Percentiles rank a stretch among this genome's conserved stretches.
phyloP scores from a whole-genome alignment of 2,888 invertebrate species.

The Digitonthophagus gazella region DNA sequence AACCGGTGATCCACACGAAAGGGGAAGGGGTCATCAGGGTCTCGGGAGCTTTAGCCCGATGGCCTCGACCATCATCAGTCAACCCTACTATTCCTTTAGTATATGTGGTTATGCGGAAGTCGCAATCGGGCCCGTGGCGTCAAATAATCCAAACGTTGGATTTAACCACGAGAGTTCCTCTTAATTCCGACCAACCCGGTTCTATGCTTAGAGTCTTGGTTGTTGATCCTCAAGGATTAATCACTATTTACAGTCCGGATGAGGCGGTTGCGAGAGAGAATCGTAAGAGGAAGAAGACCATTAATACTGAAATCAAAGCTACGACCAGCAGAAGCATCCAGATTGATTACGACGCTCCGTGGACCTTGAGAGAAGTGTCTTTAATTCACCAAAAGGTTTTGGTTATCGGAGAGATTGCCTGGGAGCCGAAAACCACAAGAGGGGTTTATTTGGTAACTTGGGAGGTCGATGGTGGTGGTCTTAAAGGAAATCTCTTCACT shows the following conservation, averaged over 20 bases:
- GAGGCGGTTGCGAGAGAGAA: constrained; percentile 55
- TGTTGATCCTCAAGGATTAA: constrained; percentile 67
- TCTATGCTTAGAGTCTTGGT: constrained; percentile 67
- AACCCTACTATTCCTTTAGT: constrained; percentile 59
- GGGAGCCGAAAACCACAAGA: constrained; percentile 66
- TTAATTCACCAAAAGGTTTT: constrained; percentile 71
- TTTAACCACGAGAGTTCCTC: constrained; percentile 62
- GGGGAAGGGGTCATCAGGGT: constrained; percentile 67
- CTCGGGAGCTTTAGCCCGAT: constrained; percentile 62
- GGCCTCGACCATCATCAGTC: constrained; percentile 63
- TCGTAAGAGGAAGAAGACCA: constrained; percentile 51
- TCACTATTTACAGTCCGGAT: constrained; percentile 69
- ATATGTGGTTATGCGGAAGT: constrained; percentile 69
- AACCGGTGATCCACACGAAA: constrained; percentile 69
- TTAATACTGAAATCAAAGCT: constrained; percentile 54
- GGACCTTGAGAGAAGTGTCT: constrained; percentile 67
- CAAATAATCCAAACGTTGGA: constrained; percentile 68
- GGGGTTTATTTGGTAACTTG: constrained; percentile 78
- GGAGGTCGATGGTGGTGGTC: constrained; percentile 79
- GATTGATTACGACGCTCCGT: constrained; percentile 56
- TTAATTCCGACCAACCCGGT: constrained; percentile 59
- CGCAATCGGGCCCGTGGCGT: constrained; percentile 63
- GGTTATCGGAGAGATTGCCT: constrained; percentile 70
- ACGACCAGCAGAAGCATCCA: constrained; percentile 55
- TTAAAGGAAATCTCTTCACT: constrained; percentile 78